Evolutionary conservation across 2,888 invertebrate genomes (phyloP).

Genomic region (Blomia tropicalis): DNA sequence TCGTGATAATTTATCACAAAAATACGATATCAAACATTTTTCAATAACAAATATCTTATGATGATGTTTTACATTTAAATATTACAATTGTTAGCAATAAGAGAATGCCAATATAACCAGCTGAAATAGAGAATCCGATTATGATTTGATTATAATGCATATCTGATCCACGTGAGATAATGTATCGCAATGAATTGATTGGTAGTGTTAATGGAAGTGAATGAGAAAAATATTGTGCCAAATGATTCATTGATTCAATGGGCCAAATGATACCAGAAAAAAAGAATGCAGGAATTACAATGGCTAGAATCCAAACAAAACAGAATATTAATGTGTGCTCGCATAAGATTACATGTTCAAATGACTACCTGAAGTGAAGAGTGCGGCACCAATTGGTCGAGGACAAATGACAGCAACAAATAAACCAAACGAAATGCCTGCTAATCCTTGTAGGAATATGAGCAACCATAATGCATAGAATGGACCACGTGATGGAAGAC

Average conservation of each 20-base stretch:
- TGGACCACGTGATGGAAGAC: slow-evolving; percentile 65
- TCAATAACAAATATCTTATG: no score
- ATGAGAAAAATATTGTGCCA: slow-evolving; percentile 54
- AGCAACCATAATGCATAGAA: slow-evolving; percentile 46
- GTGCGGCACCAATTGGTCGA: slow-evolving; percentile 1
- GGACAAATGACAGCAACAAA: slow-evolving; percentile 19
- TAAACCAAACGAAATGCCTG: slow-evolving; percentile 52
- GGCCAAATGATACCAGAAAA: slow-evolving; percentile 78
- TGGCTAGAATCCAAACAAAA: slow-evolving; percentile 17
- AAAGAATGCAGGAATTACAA: slow-evolving; percentile 15
- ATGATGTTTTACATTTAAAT: slow-evolving; percentile 19
- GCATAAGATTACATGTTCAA: not conserved
- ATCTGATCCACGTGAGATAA: slow-evolving; percentile 57
- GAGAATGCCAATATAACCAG: slow-evolving; percentile 51
- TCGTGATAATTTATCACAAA: no score
- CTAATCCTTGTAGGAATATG: slow-evolving; percentile 73
- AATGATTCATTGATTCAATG: slow-evolving; percentile 78
- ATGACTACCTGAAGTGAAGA: slow-evolving; percentile 52
- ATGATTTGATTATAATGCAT: slow-evolving; percentile 52
- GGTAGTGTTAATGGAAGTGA: slow-evolving; percentile 62
- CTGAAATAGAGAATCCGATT: slow-evolving; percentile 56
- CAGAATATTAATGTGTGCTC: no score
- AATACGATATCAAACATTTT: no score
- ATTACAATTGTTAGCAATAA: slow-evolving; percentile 1
- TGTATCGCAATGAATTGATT: slow-evolving; percentile 54